Evolutionary conservation across 2,113 vertebrate genomes (phyloP).

Genomic region (Lepus timidus): DNA sequence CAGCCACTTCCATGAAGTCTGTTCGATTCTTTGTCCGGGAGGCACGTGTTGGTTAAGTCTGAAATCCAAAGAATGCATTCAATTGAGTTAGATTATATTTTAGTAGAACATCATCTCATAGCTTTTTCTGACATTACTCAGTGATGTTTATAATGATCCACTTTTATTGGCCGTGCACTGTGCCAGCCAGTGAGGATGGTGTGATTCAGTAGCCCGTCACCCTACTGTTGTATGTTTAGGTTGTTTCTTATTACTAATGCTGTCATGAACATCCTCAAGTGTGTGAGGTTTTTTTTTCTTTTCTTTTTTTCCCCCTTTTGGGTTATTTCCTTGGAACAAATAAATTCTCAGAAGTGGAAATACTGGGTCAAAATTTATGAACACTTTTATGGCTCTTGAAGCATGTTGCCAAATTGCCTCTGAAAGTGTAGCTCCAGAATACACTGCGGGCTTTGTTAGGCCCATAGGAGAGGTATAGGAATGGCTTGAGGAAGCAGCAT

Average conservation of each 20-base stretch:
- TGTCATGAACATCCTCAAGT: constrained; percentile 11
- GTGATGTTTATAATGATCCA: not conserved
- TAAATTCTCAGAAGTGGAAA: constrained; percentile 78
- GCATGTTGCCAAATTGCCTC: constrained; percentile 75
- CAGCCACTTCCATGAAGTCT: constrained; percentile 14
- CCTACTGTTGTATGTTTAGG: not conserved
- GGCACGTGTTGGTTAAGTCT: not conserved
- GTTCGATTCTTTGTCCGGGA: not conserved
- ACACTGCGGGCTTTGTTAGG: constrained; percentile 77
- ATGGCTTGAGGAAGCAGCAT: constrained; percentile 13
- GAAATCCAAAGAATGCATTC: not conserved
- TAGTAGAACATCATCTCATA: not conserved
- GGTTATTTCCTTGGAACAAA: constrained; percentile 76
- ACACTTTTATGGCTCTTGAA: constrained; percentile 75
- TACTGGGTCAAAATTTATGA: constrained; percentile 77
- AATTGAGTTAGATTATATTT: not conserved
- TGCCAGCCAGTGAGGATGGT: not conserved
- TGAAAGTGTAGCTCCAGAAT: constrained; percentile 65
- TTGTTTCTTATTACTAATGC: constrained; percentile 53
- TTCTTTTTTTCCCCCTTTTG: not conserved
- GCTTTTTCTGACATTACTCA: constrained; percentile 28
- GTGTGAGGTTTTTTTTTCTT: not conserved
- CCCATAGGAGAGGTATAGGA: constrained; percentile 52
- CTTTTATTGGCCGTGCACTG: constrained; percentile 41
- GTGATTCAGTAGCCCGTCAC: not conserved